Evolutionary conservation across 2,797 vertebrate genomes (phyloP), one percentile per base, ranked within the genome.

Genomic region (Pelobates cultripes): DNA sequence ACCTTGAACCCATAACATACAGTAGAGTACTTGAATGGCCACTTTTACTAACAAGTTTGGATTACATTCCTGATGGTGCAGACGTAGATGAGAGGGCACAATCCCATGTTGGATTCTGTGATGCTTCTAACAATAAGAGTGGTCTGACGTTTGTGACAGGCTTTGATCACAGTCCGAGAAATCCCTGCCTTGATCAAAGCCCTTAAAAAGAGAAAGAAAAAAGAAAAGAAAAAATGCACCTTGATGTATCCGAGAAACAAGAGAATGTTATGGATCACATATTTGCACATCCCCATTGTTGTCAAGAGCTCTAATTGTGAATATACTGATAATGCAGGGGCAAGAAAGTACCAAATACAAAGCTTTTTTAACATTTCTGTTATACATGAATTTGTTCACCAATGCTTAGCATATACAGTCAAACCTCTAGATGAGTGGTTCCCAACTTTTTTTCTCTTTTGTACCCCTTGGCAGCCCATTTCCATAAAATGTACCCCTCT

Each of bases 41-140:
- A 64, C 61, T 40, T 64, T 64, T n/a, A 64, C 61, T 64, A 64
- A 64, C 61, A 64, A 64, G 61, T n/a, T 64, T 64, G 61, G 61
- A 64, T 64, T 10, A 4, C 7, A 64, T 64, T 64, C 28, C 61
- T 64, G n/a, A 3, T 64, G 17, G 61, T 64, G 61, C 28, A 40
- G 17, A 7, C 1, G 61, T 40, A 64, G n/a, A 64, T 28, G 17
- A 64, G 61, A 64, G 17, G 61, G 17, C 61, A 64, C 61, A 40
- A 28, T 64, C 61, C 17, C 61, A 64, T 64, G 61, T 64, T 64
- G 61, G 7, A 28, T 64, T 64, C 61, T 28, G 61, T 2, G 61
- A 64, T 64, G 17, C 7, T 40, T 64, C 17, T 64, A 64, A 57
- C 55, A 57, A 57, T 2, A 57, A 12, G 55, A 57, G n/a, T 40